Evolutionary conservation across 2,797 vertebrate species (phyloP), one percentile per base, ranked within the genome.

Genomic region (Rhadinocentrus ornatus): DNA sequence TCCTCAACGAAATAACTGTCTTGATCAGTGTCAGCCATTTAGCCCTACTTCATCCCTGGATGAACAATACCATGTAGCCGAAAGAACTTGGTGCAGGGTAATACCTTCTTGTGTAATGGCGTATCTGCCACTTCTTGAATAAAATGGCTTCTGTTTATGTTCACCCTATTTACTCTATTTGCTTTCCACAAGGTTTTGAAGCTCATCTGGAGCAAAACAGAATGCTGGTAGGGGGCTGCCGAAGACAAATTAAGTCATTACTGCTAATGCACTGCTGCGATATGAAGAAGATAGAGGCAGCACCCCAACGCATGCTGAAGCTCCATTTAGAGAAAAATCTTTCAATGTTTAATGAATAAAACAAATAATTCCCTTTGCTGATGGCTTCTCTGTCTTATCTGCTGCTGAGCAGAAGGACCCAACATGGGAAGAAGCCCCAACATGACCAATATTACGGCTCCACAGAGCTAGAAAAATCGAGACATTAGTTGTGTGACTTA

Each of bases 211-310:
- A 84, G 83, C 62, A 77, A 87, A 83, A 84, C 78, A 78, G 77
- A 89, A 83, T 31, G 71, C 83, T 53, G 55, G 81, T 58, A 69
- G 88, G 86, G 86, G 89, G 88, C 24, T 89, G 86, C 92, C 78
- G 81, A 62, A 88, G 86, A 92, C 86, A 92, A 88, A 94, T 93
- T 89, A 92, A 93, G 90, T 86, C 90, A 93, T 89, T 92, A 90
- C 73, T 59, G 80, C 85, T 91, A 91, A 93, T 88, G 88, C 84
- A 86, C 84, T 83, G 80, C 70, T 50, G 78, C 57, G 85, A 92
- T 91, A 85, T 87, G 75, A 77, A 88, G 83, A 77, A 78, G 86
- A 89, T 87, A 88, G 78, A 85, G 68, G 81, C 77, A 46, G 75
- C 75, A 84, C 64, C 67, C 71, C 55, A 75, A 79, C 62, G 73